Percentiles rank a stretch among this genome's conserved stretches.
phyloP scores from a whole-genome alignment of 2,888 invertebrate species.

The Plutella xylostella region DNA sequence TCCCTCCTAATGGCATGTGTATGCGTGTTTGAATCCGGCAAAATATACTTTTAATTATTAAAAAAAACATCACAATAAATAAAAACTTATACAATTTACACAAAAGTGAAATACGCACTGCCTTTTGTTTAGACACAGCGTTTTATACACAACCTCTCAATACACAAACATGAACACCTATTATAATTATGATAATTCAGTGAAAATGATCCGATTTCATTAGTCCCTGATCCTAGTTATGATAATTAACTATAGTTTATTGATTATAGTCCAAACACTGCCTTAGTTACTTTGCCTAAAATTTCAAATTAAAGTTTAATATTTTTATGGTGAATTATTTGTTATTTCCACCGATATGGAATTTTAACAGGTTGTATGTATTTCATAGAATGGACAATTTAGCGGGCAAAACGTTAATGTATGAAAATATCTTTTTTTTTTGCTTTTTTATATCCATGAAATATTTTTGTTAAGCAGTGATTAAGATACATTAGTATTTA shows the following conservation, averaged over 20 bases:
- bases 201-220: constrained; percentile 10
- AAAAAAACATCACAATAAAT: constrained; percentile 52
- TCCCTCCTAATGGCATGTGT: neutral
- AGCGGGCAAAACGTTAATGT: constrained; percentile 10
- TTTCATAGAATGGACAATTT: neutral
- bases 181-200: neutral
- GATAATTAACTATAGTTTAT: neutral
- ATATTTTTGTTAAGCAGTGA: constrained; percentile 23
- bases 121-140: constrained; percentile 21
- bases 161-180: constrained; percentile 22
- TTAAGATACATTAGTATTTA: constrained; percentile 19
- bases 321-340: neutral
- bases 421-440: constrained; percentile 23
- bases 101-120: constrained; percentile 29
- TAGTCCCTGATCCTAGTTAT: constrained; percentile 20
- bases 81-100: constrained; percentile 36
- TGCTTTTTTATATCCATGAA: constrained; percentile 19
- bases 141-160: constrained; percentile 42
- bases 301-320: no score
- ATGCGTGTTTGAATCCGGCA: neutral
- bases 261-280: neutral
- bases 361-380: neutral
- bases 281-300: no score
- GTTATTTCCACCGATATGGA: neutral
- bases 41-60: constrained; percentile 10